Evolutionary conservation across 2,888 invertebrate species (phyloP), one percentile per base, ranked within the genome.

Genomic region (Oxytorus armatus): DNA sequence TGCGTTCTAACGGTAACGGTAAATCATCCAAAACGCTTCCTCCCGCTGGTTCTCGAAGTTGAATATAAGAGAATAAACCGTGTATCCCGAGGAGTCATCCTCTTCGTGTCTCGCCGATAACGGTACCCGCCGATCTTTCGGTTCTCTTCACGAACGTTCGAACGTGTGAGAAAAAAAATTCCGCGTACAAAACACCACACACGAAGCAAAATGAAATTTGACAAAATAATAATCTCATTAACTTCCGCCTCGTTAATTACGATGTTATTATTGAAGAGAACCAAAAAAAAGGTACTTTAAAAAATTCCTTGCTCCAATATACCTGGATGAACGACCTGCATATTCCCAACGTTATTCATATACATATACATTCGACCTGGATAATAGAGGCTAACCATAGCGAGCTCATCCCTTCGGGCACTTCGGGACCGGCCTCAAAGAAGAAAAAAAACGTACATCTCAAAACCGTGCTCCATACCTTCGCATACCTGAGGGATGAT

Each of bases 121-220:
- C 90, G 90, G 90, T 89, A 90, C n/a, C n/a, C 81, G 57, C 7
- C 85, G 18, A 76, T 83, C 84, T 88, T 88, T 89, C 83, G 89
- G 86, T 85, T 49, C 7, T 8, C n/a, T n/a, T n/a, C n/a, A 59
- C 63, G 39, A 49, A 61, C 21, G 25, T 47, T 21, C 36, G n/a
- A 55, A 44, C 3, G 29, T 25, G 47, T 57, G 23, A 51, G 42
- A 51, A 1, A 18, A 23, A 8, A 39, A 73, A 42, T 47, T 72
- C 1, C 36, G 11, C 33, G 36, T n/a, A n/a, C n/a, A n/a, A n/a
- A n/a, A n/a, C n/a, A n/a, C n/a, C 33, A 47, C 39, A 1, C 59
- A 10, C 14, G 39, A 39, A 39, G 10, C 10, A 7, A 36, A 36
- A 10, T 36, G 1, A 36, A 36, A 33, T 39, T 51, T 5, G 14